A percentile compares a stretch with the other conserved stretches of the same genome.
phyloP scores from a whole-genome alignment of 37 sponge, comb jelly and placozoan species.

The Halichondria panicea region DNA sequence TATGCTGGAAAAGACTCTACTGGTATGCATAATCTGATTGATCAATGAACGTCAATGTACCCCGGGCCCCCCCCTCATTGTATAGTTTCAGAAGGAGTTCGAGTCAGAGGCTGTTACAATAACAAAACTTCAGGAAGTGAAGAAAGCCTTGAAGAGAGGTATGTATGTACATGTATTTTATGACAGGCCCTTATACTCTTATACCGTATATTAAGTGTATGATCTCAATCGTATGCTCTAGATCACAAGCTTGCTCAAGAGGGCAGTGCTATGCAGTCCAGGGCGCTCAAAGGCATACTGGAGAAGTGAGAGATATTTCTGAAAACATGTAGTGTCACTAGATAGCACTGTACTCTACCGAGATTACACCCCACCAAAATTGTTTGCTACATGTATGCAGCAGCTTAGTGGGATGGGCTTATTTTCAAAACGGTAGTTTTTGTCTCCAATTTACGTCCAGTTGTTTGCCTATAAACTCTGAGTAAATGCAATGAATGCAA shows the following conservation, averaged over 20 bases:
- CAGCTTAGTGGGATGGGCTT: too few species aligned
- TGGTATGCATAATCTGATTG: background rate
- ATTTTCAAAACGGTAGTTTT: too few species aligned
- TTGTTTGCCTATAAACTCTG: too few species aligned
- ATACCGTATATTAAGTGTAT: too few species aligned
- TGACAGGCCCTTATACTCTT: too few species aligned
- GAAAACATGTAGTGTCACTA: too few species aligned
- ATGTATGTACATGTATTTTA: background rate
- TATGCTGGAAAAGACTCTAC: constrained; percentile 5
- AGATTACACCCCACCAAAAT: too few species aligned
- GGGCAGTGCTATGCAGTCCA: constrained; percentile 4
- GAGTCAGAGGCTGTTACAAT: constrained; percentile 15
- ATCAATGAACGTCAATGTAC: background rate
- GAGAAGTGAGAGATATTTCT: constrained; percentile 14
- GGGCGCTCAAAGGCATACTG: constrained; percentile 18
- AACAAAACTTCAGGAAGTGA: background rate
- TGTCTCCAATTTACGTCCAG: too few species aligned
- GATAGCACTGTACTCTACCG: too few species aligned
- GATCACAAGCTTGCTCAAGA: constrained; percentile 40
- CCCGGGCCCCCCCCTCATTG: background rate
- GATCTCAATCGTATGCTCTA: background rate
- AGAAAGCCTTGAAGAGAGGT: constrained; percentile 44
- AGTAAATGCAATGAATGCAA: too few species aligned
- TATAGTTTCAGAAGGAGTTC: constrained; percentile 35
- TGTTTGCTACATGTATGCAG: too few species aligned